Conservation (phyloP, 2,113 vertebrate species). For the Anarhynchus alexandrinus region DNA sequence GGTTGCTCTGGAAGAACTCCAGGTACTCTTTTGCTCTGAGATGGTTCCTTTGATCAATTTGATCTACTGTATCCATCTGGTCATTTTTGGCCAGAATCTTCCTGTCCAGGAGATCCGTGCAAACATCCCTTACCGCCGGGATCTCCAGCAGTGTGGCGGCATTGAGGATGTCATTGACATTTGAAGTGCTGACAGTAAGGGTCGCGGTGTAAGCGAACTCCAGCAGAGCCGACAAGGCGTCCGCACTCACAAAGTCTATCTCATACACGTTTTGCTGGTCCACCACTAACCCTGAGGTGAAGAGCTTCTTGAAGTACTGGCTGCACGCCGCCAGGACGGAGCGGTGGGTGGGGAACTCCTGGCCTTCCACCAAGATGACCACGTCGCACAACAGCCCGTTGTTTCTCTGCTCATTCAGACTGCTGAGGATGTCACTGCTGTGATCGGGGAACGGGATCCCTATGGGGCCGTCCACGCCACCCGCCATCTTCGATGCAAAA, state of each 20-base stretch:
- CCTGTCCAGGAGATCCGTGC: conserved; percentile 95
- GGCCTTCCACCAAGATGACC: conserved; percentile 90
- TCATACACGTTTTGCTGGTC: conserved; percentile 95
- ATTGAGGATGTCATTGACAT: conserved; percentile 91
- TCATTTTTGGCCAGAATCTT: conserved; percentile 87
- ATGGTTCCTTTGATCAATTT: conserved; percentile 87
- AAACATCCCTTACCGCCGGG: conserved; percentile 91
- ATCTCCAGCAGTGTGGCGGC: conserved; percentile 94
- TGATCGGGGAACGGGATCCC: conserved; percentile 99
- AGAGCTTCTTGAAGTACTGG: conserved; percentile 98
- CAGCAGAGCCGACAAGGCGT: conserved; percentile 91
- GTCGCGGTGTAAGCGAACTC: conserved; percentile 99
- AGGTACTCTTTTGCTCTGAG: conserved; percentile 93
- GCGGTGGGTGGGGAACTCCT: conserved; percentile 96
- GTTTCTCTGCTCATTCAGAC: conserved; percentile 93
- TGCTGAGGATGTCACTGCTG: conserved; percentile 93
- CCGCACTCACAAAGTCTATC: conserved; percentile 93
- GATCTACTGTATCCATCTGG: conserved; percentile 76
- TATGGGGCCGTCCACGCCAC: conserved; percentile 92
- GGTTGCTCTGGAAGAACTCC: conserved; percentile 94
- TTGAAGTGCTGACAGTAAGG: conserved; percentile 91
- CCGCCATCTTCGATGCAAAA: conserved; percentile 76
- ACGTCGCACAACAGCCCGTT: conserved; percentile 93
- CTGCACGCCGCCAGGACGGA: conserved; percentile 97
- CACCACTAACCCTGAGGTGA: conserved; percentile 92